A percentile compares a stretch with the other conserved stretches of the same genome.
phyloP scores from a whole-genome alignment of 2,888 invertebrate species.

The Amblyteles armatorius region DNA sequence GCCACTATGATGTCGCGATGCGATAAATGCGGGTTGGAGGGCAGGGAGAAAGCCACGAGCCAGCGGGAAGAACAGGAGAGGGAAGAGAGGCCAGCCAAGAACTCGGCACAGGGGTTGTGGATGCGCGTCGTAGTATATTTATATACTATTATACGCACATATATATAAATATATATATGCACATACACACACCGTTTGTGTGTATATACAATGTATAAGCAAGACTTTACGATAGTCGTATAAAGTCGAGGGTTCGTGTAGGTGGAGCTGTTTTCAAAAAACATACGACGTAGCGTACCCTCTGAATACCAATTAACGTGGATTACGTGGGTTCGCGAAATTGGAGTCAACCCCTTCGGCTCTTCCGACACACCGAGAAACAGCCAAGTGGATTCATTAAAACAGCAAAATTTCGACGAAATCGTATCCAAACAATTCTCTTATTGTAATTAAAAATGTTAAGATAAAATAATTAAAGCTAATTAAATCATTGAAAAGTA shows the following conservation, averaged over 20 bases:
- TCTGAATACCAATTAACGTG: constrained; percentile 80
- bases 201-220: constrained; percentile 2
- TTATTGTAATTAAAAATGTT: neutral
- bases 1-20: constrained; percentile 56
- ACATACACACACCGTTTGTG: neutral
- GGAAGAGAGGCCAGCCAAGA: constrained; percentile 40
- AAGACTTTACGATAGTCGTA: constrained; percentile 4
- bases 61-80: constrained; percentile 29
- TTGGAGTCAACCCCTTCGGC: constrained; percentile 65
- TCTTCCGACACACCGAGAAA: constrained; percentile 10
- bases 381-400: constrained; percentile 46
- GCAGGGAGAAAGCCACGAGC: constrained; percentile 38
- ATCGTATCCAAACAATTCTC: constrained; percentile 24
- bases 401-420: constrained; percentile 21
- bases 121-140: neutral
- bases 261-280: constrained; percentile 74
- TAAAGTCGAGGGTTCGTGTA: constrained; percentile 9
- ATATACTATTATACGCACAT: no score
- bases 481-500: no score
- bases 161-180: neutral
- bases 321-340: constrained; percentile 76
- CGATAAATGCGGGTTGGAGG: constrained; percentile 67
- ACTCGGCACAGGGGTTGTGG: constrained; percentile 28
- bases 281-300: constrained; percentile 70
- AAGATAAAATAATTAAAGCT: neutral